Conservation (phyloP, 2,888 invertebrate species). For the Itoplectis maculator region DNA sequence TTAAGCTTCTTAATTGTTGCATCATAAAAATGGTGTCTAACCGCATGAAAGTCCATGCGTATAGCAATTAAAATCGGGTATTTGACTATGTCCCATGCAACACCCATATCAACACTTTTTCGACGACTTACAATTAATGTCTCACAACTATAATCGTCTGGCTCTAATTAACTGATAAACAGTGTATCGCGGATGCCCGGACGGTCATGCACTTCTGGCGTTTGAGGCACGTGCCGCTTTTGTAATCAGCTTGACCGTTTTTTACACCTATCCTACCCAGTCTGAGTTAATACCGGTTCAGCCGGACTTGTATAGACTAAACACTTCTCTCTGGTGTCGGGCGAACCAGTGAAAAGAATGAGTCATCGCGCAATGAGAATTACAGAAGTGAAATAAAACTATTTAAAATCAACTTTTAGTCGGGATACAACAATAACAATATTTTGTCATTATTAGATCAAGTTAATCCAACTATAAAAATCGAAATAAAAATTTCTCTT, state of each 20-base stretch:
- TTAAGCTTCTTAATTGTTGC: constrained; percentile 23
- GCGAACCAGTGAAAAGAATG: neutral
- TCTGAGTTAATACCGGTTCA: neutral
- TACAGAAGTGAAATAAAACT: too few relatives aligned
- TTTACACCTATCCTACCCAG: neutral
- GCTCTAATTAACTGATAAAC: constrained; percentile 23
- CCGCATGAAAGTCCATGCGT: neutral
- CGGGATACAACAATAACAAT: too few relatives aligned
- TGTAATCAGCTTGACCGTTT: neutral
- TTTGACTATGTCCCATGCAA: neutral
- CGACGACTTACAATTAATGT: neutral
- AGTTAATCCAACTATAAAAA: too few relatives aligned
- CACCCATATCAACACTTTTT: neutral
- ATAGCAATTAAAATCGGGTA: neutral
- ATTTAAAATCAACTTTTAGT: too few relatives aligned
- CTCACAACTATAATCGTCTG: constrained; percentile 12
- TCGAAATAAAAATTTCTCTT: too few relatives aligned
- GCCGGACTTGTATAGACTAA: too few relatives aligned
- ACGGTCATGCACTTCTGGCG: neutral
- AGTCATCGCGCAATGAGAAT: neutral
- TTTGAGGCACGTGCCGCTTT: neutral
- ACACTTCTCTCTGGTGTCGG: neutral
- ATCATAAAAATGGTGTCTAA: constrained; percentile 12
- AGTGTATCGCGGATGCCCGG: neutral
- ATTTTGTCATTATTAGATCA: too few relatives aligned